These are phyloP conservation scores for Cichlasoma orientale DNA, from an alignment of 2,797 vertebrate species.

Conservation along the genomic window DNA sequence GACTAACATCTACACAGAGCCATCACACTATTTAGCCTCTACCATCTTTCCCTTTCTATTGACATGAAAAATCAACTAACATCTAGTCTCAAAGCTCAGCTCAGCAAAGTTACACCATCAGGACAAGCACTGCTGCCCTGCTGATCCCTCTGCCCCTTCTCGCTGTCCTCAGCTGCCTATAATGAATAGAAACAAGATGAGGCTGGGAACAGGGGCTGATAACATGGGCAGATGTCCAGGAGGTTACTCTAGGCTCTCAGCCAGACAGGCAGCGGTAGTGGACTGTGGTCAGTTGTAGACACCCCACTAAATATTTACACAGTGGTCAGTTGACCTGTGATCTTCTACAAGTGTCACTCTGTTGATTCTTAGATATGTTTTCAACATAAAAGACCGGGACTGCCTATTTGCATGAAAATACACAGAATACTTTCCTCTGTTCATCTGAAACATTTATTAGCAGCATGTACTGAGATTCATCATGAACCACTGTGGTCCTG, in stretches of 20 bases:
- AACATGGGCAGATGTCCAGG: constrained; percentile 74
- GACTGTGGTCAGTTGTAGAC: constrained; percentile 67
- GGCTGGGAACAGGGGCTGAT: constrained; percentile 59
- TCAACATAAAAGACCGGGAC: background rate
- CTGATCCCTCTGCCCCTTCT: constrained; percentile 50
- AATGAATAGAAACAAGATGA: constrained; percentile 71
- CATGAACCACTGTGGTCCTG: constrained; percentile 21
- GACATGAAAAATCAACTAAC: constrained; percentile 11
- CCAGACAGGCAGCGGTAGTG: constrained; percentile 62
- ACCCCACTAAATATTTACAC: constrained; percentile 67
- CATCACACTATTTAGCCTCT: background rate
- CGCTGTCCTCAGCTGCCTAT: constrained; percentile 63
- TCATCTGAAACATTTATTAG: background rate
- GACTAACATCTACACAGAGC: background rate
- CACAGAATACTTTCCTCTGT: background rate
- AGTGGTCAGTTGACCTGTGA: constrained; percentile 63
- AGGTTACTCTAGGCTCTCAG: constrained; percentile 70
- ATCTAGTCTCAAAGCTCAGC: constrained; percentile 19
- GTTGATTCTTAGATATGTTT: constrained; percentile 35
- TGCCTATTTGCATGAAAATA: constrained; percentile 1
- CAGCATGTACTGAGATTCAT: constrained; percentile 27
- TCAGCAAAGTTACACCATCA: constrained; percentile 41
- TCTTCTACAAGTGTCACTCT: constrained; percentile 62
- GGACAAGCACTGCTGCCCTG: constrained; percentile 50
- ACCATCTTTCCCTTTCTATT: background rate